phyloP scores from a whole-genome alignment of 2,888 invertebrate species.

The Morinoia aosen region DNA sequence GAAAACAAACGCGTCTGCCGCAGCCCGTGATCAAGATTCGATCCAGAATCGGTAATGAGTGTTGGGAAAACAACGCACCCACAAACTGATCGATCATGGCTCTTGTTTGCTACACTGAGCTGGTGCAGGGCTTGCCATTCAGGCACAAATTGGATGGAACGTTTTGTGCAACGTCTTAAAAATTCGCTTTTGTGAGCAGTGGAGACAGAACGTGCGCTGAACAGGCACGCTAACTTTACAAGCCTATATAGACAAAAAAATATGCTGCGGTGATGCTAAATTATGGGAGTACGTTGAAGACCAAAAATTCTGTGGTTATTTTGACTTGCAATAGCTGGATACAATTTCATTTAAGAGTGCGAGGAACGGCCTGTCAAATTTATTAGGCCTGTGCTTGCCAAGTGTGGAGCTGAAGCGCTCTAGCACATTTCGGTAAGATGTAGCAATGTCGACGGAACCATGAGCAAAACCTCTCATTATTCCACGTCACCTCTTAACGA shows the following conservation, averaged over 20 bases:
- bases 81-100: neutral
- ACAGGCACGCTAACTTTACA: neutral
- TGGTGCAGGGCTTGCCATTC: neutral
- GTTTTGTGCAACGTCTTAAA: neutral
- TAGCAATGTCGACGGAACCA: too few relatives aligned
- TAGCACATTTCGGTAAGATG: too few relatives aligned
- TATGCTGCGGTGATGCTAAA: neutral
- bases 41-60: slow-evolving; percentile 13
- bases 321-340: neutral
- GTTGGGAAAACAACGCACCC: neutral
- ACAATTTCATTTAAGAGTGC: neutral
- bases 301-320: neutral
- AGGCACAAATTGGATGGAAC: neutral
- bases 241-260: neutral
- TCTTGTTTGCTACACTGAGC: neutral
- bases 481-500: too few relatives aligned
- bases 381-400: too few relatives aligned
- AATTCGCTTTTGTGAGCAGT: neutral
- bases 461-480: too few relatives aligned
- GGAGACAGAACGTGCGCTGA: neutral
- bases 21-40: neutral
- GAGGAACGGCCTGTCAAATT: too few relatives aligned
- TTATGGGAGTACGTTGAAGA: neutral
- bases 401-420: too few relatives aligned
- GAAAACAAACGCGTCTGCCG: slow-evolving; percentile 35